phyloP scores from a whole-genome alignment of 2,888 invertebrate genomes.

The Sepiola atlantica region DNA sequence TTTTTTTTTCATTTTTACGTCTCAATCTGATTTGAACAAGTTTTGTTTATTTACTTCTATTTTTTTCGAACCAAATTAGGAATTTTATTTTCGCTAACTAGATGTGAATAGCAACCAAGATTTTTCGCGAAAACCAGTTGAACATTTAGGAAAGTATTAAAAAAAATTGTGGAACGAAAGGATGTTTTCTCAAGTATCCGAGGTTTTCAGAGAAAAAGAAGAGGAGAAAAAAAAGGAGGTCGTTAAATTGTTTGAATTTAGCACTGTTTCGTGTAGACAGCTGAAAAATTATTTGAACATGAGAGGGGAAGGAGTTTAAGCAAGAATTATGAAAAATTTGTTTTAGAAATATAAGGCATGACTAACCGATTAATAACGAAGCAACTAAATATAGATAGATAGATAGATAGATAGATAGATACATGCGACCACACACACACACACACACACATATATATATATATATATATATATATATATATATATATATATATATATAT shows the following conservation, averaged over 20 bases:
- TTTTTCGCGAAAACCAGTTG: neutral
- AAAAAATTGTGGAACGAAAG: neutral
- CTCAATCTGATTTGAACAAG: neutral
- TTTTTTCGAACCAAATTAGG: neutral
- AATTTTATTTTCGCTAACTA: neutral
- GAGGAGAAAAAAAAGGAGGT: neutral
- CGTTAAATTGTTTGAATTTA: neutral
- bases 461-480: no score
- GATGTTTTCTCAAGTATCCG: neutral
- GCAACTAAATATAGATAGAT: no score
- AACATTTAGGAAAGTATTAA: neutral
- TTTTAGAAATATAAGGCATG: no score
- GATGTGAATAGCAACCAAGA: neutral
- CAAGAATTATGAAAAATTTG: no score
- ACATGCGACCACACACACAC: no score
- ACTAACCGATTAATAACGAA: no score
- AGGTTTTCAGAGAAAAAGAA: neutral
- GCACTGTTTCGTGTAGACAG: neutral
- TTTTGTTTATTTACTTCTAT: neutral
- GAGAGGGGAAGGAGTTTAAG: no score
- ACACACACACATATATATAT: no score
- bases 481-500: no score
- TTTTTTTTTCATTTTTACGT: neutral
- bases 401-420: no score
- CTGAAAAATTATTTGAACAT: neutral